Conservation (phyloP, 2,888 invertebrate genomes). For the Spilarctia lutea region DNA sequence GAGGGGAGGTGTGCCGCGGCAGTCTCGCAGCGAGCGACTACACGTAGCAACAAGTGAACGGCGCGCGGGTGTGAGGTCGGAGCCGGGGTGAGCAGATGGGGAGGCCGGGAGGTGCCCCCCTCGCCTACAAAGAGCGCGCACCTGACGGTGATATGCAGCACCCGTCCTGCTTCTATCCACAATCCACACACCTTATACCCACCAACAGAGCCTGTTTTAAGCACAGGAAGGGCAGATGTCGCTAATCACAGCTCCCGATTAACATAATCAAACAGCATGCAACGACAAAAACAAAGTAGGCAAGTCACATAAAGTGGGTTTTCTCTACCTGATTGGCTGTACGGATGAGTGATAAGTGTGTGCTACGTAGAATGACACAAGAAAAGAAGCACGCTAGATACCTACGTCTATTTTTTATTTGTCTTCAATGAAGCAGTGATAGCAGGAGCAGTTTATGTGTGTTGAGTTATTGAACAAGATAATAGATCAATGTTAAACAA, state of each 20-base stretch:
- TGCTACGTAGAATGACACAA: neutral
- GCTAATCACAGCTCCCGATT: constrained; percentile 61
- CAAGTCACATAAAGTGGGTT: neutral
- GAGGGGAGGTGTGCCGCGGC: constrained; percentile 73
- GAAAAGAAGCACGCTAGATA: neutral
- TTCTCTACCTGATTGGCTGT: neutral
- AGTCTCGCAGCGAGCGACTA: constrained; percentile 71
- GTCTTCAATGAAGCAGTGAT: neutral
- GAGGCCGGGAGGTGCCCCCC: constrained; percentile 62
- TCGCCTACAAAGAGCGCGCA: constrained; percentile 69
- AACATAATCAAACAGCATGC: constrained; percentile 37
- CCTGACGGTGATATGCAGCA: constrained; percentile 73
- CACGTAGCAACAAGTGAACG: constrained; percentile 86
- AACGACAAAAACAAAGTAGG: constrained; percentile 20
- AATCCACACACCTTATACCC: constrained; percentile 45
- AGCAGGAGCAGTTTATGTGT: neutral
- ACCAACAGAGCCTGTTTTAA: constrained; percentile 51
- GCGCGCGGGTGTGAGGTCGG: constrained; percentile 70
- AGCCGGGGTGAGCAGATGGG: constrained; percentile 59
- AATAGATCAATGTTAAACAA: too few species aligned
- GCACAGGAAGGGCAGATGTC: constrained; percentile 76
- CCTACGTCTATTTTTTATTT: neutral
- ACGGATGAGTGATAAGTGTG: neutral
- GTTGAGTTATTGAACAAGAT: too few species aligned
- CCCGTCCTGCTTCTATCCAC: constrained; percentile 59